Percentiles rank a stretch among this genome's conserved stretches.
These are phyloP conservation scores for Dendroctonus valens DNA, from an alignment of 1,140 invertebrate species.

Conservation along the genomic window DNA sequence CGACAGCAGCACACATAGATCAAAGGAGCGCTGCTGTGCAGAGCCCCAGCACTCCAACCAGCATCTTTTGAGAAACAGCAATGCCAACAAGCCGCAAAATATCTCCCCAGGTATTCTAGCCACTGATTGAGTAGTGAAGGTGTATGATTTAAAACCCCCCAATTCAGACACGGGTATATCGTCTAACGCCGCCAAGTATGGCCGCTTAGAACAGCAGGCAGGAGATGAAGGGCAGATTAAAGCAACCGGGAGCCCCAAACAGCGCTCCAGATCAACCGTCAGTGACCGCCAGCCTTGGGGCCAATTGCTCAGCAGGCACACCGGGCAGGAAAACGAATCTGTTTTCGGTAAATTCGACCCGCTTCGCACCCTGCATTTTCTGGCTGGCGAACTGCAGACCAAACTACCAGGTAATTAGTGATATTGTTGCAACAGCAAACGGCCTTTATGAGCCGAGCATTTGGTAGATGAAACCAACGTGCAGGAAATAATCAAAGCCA, in stretches of 20 bases:
- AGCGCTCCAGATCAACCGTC: constrained; percentile 33
- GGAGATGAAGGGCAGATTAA: too few species aligned
- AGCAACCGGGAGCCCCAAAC: constrained; percentile 22
- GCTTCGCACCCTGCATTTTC: constrained; percentile 46
- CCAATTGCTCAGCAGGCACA: constrained; percentile 39
- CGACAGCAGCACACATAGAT: too few species aligned
- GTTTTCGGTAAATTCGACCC: constrained; percentile 47
- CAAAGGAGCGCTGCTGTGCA: too few species aligned
- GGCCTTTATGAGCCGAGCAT: background rate
- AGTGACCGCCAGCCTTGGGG: constrained; percentile 43
- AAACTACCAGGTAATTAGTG: constrained; percentile 40
- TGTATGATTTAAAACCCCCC: background rate
- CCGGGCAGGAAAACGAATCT: constrained; percentile 40
- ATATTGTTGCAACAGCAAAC: background rate
- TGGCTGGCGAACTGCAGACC: constrained; percentile 44
- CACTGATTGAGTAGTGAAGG: background rate
- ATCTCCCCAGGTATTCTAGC: constrained; percentile 14
- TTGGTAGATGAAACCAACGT: constrained; percentile 42
- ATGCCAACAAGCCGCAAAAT: constrained; percentile 30
- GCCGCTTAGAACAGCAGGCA: too few species aligned
- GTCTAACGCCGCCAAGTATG: too few species aligned
- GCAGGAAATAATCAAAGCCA: constrained; percentile 44
- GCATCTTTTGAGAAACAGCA: background rate
- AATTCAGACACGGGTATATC: background rate
- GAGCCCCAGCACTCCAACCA: too few species aligned